Evolutionary conservation across 2,797 vertebrate genomes (phyloP).

Genomic region (Sebastes goodei): DNA sequence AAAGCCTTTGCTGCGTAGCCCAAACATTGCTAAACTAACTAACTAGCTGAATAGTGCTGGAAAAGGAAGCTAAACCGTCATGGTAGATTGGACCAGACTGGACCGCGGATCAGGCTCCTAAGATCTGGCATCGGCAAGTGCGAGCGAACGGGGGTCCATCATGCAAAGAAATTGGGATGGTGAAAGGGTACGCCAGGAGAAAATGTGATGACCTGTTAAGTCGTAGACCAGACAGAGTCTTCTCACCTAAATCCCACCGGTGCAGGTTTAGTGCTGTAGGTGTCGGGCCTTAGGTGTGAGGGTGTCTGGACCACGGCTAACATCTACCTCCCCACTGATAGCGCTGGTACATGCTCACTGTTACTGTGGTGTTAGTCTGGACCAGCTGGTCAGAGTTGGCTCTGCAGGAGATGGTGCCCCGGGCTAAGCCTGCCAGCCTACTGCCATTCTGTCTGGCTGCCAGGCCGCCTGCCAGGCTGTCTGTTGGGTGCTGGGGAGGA

Average conservation of each 20-base stretch:
- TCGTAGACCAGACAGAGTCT: constrained; percentile 35
- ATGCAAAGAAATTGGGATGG: constrained; percentile 18
- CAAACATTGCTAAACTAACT: constrained; percentile 9
- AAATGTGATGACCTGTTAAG: constrained; percentile 45
- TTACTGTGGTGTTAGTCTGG: constrained; percentile 64
- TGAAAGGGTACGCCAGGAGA: neutral
- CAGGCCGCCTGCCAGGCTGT: constrained; percentile 71
- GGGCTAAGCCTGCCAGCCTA: constrained; percentile 77
- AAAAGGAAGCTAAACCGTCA: constrained; percentile 15
- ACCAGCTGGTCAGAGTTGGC: constrained; percentile 85
- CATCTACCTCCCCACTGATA: constrained; percentile 58
- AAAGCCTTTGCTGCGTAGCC: neutral
- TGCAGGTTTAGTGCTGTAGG: constrained; percentile 38
- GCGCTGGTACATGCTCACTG: constrained; percentile 41
- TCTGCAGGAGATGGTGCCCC: constrained; percentile 74
- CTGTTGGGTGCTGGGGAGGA: constrained; percentile 67
- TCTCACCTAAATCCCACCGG: constrained; percentile 56
- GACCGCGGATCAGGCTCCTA: constrained; percentile 25
- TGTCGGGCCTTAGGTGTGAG: constrained; percentile 57
- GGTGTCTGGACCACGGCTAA: constrained; percentile 61
- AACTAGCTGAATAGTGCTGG: constrained; percentile 12
- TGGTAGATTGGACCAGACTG: constrained; percentile 23
- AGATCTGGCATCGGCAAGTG: constrained; percentile 40
- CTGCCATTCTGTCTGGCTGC: constrained; percentile 68
- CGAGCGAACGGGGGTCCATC: constrained; percentile 27